Evolutionary conservation across 2,113 vertebrate species (phyloP), one percentile per base, ranked within the genome.

Genomic region (Pycnonotus jocosus): DNA sequence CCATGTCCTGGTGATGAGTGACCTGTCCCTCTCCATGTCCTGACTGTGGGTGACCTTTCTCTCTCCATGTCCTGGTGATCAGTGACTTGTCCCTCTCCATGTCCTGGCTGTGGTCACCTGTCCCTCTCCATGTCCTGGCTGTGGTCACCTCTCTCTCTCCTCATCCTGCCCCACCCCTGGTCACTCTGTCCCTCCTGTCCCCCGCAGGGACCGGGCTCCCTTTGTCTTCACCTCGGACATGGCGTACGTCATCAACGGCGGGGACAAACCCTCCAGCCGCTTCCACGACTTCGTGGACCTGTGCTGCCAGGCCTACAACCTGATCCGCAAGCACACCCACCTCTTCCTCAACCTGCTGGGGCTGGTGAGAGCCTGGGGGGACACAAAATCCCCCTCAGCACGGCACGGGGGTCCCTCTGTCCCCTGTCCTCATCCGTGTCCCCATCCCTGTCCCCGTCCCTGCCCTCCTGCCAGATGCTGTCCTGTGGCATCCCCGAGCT

Each of bases 211-310:
- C 97, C 98, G 99, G 23, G 99, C 99, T 2, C 99, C 99, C 0
- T 99, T 99, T 2, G 99, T 99, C 88, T 99, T 99, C 97, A 99
- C 99, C 38, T 99, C 99, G 0, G 99, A 99, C 97, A 99, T 99
- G 99, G 99, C 99, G 0, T 99, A 99, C 2, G 99, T 99, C 95
- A 99, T 99, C 97, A 99, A 99, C 2, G 99, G 99, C 0, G 99
- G 99, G 23, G 99, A 99, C 98, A 99, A 99, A 60, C 99, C 99
- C 12, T 99, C 99, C 81, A 99, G 99, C 90, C 99, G 99, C 96
- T 99, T 99, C 97, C 99, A 99, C 16, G 99, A 99, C 95, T 99
- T 99, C 35, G 99, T 99, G 20, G 99, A 99, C 94, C 98, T 99
- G 50, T 99, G 99, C 98, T 99, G 99, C 80, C 99, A 99, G 92